Evolutionary conservation across 2,113 vertebrate genomes (phyloP), one percentile per base, ranked within the genome.

Genomic region (Labeo catla): DNA sequence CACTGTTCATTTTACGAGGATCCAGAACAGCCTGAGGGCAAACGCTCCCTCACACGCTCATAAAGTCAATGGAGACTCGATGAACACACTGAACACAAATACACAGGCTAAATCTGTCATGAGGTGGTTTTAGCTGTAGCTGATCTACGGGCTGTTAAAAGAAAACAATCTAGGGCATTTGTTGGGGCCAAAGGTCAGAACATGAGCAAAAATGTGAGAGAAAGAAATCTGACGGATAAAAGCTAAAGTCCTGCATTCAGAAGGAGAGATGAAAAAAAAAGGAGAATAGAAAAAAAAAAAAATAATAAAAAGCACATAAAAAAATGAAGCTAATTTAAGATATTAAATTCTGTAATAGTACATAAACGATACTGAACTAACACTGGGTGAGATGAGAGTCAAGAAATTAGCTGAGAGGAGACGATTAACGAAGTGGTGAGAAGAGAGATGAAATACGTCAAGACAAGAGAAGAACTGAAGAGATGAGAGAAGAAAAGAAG

Each of bases 1-100:
- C 11, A 83, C 81, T 81, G 61, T 23, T 63, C 43, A 79, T 88
- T 91, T 89, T 88, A 91, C 49, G n/a, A 86, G 49, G 77, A 85
- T 76, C 65, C 66, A 28, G 39, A 11, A 19, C 61, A 78, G 80
- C 83, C 87, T 70, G 86, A 88, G 86, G 88, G 90, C 49, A 68
- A 81, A 45, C 47, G 36, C 47, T 83, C 66, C 23, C 76, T 82
- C 61, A 61, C 54, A 43, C 50, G 36, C 82, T 47, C 81, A 63
- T 87, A 90, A 84, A 86, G 49, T 57, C 70, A 49, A 47, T 23
- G 43, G 70, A 43, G 45, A 23, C 10, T 21, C 13, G 43, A n/a
- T 45, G 6, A 45, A 19, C 54, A 52, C 76, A 65, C 74, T 72
- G 8, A 72, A 70, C 36, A 70, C 66, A 72, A 43, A 72, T 5